Conservation (phyloP, 2,888 invertebrate genomes). For the Rhagium mordax region DNA sequence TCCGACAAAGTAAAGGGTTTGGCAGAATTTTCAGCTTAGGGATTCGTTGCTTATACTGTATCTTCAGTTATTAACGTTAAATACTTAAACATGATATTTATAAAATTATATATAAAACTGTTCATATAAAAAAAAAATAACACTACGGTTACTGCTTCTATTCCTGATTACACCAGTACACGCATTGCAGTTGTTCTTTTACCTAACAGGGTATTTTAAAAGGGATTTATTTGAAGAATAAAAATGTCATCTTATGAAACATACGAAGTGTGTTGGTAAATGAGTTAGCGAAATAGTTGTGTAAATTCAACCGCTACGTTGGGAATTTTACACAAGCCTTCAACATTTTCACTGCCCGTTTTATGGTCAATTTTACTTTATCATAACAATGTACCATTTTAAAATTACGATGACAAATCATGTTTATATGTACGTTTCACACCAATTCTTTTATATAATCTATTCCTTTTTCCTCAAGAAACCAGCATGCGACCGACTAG, state of each 20-base stretch:
- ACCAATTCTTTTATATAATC: not conserved
- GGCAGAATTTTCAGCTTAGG: too few species aligned
- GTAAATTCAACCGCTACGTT: not conserved
- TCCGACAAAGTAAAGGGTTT: too few species aligned
- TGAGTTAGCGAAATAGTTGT: slow-evolving; percentile 12
- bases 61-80: too few species aligned
- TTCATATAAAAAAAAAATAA: too few species aligned
- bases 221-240: not conserved
- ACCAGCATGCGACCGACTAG: too few species aligned
- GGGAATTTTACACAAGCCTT: slow-evolving; percentile 10
- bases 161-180: not conserved
- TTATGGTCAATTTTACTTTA: slow-evolving; percentile 12
- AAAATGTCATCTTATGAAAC: not conserved
- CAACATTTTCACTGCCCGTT: slow-evolving; percentile 1
- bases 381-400: slow-evolving; percentile 18
- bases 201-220: not conserved
- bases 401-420: slow-evolving; percentile 3
- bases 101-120: too few species aligned
- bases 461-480: too few species aligned
- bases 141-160: too few species aligned
- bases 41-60: too few species aligned
- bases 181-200: not conserved
- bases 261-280: not conserved
- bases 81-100: too few species aligned
- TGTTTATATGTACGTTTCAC: not conserved